phyloP scores from a whole-genome alignment of 2,113 vertebrate genomes.

The Tragelaphus scriptus region DNA sequence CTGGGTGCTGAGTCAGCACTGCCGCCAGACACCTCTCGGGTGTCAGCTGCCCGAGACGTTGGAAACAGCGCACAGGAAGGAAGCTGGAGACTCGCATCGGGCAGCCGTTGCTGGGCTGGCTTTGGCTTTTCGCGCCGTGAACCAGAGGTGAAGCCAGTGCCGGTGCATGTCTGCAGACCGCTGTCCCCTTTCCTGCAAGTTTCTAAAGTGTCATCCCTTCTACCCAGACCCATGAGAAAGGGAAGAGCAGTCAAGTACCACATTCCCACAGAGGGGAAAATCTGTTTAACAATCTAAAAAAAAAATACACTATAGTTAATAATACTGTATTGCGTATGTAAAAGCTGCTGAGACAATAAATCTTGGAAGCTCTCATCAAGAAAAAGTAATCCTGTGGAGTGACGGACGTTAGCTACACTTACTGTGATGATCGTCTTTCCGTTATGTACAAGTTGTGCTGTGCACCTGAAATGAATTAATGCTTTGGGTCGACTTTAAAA shows the following conservation, averaged over 20 bases:
- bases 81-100: background rate
- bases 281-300: background rate
- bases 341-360: background rate
- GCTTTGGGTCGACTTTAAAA: background rate
- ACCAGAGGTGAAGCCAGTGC: background rate
- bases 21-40: background rate
- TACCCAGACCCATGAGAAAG: background rate
- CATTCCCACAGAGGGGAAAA: background rate
- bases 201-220: background rate
- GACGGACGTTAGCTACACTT: background rate
- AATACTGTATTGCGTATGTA: background rate
- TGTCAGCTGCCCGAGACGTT: background rate
- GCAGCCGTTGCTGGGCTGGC: background rate
- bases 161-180: background rate
- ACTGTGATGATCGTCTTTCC: background rate
- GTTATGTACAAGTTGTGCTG: background rate
- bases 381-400: background rate
- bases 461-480: background rate
- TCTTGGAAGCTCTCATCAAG: background rate
- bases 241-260: background rate
- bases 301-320: too few relatives aligned
- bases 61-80: background rate
- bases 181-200: background rate
- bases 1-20: background rate
- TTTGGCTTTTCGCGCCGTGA: background rate